phyloP scores from a whole-genome alignment of 2,888 invertebrate species.

The Aphodius granarius region DNA sequence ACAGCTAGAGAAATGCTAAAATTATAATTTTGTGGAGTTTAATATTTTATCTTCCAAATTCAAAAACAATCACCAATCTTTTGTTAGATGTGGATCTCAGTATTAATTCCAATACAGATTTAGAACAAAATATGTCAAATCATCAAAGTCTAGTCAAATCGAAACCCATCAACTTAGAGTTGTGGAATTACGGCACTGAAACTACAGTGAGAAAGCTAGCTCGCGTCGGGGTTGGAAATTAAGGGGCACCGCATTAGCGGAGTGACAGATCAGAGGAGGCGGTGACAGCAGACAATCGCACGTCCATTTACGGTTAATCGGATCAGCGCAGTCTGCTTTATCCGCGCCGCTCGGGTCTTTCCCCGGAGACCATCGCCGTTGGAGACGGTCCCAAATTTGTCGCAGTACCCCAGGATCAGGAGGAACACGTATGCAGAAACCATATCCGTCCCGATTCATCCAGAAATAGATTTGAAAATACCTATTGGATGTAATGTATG shows the following conservation, averaged over 20 bases:
- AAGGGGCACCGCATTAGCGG: conserved; percentile 27
- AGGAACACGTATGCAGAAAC: neutral
- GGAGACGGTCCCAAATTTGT: neutral
- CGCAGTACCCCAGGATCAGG: neutral
- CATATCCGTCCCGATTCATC: too few relatives aligned
- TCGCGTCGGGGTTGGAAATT: neutral
- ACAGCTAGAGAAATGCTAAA: too few relatives aligned
- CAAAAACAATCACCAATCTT: too few relatives aligned
- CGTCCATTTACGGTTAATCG: conserved; percentile 45
- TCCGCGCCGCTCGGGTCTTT: conserved; percentile 25
- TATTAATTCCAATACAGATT: too few relatives aligned
- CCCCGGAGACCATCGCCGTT: conserved; percentile 19
- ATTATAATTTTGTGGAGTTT: too few relatives aligned
- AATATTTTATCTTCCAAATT: too few relatives aligned
- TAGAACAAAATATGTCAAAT: too few relatives aligned
- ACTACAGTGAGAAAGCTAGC: neutral
- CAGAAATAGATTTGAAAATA: too few relatives aligned
- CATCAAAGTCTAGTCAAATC: neutral
- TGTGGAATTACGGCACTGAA: neutral
- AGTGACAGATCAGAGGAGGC: conserved; percentile 34
- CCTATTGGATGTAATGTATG: too few relatives aligned
- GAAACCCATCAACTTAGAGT: neutral
- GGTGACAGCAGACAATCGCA: conserved; percentile 43
- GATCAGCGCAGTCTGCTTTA: conserved; percentile 37
- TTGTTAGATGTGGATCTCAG: too few relatives aligned